These are phyloP conservation scores for Sminthurinus signatus DNA, from an alignment of 1,140 invertebrate genomes.

Conservation along the genomic window DNA sequence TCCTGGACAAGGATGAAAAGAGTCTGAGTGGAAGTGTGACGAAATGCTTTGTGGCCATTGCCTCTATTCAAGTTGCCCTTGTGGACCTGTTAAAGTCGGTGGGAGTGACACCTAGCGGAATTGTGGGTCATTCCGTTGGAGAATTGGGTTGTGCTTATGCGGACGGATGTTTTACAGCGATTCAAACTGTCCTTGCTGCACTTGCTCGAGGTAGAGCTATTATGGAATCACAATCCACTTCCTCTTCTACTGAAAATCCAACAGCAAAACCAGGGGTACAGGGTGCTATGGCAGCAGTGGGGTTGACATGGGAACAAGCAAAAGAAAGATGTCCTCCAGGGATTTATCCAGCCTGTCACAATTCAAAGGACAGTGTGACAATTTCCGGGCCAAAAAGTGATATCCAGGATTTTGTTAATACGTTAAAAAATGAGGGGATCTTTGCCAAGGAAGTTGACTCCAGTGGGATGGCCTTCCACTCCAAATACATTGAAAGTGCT, in stretches of 20 bases:
- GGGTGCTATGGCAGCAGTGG: constrained; percentile 78
- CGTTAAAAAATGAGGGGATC: constrained; percentile 66
- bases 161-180: constrained; percentile 63
- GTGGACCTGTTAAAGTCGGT: constrained; percentile 66
- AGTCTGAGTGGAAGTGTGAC: constrained; percentile 60
- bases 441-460: constrained; percentile 87
- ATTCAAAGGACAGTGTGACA: constrained; percentile 83
- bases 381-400: constrained; percentile 75
- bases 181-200: constrained; percentile 73
- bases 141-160: constrained; percentile 85
- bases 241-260: too few species aligned
- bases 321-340: constrained; percentile 64
- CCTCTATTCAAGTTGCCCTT: constrained; percentile 82
- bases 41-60: constrained; percentile 84
- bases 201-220: constrained; percentile 57
- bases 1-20: constrained; percentile 48
- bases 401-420: constrained; percentile 63
- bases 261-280: too few species aligned
- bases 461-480: constrained; percentile 89
- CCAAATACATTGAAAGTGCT: constrained; percentile 50
- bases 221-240: constrained; percentile 49
- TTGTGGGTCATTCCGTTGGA: constrained; percentile 82
- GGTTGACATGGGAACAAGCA: constrained; percentile 75
- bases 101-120: constrained; percentile 69
- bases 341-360: constrained; percentile 88